Evolutionary conservation across 2,888 invertebrate species (phyloP).

Genomic region (Dasysyrphus tricinctus): DNA sequence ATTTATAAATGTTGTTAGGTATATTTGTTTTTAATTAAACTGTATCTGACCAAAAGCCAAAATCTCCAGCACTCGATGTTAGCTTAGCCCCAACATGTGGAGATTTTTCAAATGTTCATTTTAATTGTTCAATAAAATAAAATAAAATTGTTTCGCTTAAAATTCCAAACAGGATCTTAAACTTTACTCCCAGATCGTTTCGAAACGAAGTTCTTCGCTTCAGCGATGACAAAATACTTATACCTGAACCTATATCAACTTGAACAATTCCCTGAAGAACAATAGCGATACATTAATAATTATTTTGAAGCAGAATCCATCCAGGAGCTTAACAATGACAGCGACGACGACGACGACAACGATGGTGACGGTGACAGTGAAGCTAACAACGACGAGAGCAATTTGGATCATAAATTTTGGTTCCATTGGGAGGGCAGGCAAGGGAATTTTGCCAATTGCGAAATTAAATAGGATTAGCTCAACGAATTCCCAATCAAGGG

Average conservation of each 20-base stretch:
- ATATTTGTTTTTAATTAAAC: too few relatives aligned
- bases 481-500: constrained; percentile 31
- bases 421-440: constrained; percentile 37
- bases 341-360: not conserved
- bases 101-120: too few relatives aligned
- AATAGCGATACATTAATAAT: constrained; percentile 63
- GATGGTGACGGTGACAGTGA: not conserved
- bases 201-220: not conserved
- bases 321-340: constrained; percentile 8
- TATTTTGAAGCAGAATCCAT: constrained; percentile 58
- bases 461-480: constrained; percentile 64
- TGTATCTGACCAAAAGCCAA: too few relatives aligned
- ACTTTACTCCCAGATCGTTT: not conserved
- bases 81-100: too few relatives aligned
- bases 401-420: constrained; percentile 66
- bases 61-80: too few relatives aligned
- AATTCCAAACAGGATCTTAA: constrained; percentile 19
- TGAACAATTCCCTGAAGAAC: constrained; percentile 13
- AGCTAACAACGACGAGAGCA: constrained; percentile 25
- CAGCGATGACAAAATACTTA: constrained; percentile 6
- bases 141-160: not conserved
- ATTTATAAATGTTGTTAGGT: too few relatives aligned
- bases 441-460: constrained; percentile 48
- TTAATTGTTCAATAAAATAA: not conserved
- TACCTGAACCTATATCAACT: constrained; percentile 7